Evolutionary conservation across 1,140 invertebrate genomes (phyloP).

Genomic region (Tetragnatha versicolor): DNA sequence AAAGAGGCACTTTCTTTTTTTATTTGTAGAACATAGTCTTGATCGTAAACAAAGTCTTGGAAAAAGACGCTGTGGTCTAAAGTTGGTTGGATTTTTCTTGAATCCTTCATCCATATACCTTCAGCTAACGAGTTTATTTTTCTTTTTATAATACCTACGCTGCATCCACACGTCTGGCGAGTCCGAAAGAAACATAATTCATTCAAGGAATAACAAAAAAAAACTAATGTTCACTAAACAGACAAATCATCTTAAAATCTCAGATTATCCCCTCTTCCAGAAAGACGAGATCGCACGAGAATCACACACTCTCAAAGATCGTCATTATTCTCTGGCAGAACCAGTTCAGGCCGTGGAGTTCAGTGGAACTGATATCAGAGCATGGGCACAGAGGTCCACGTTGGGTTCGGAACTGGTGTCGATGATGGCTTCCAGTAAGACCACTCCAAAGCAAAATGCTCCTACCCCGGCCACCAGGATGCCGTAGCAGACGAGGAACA

Average conservation of each 20-base stretch:
- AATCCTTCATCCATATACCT: too few species aligned
- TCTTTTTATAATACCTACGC: too few species aligned
- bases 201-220: too few species aligned
- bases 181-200: too few species aligned
- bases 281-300: not conserved
- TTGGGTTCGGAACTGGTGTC: not conserved
- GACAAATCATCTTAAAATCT: not conserved
- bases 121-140: too few species aligned
- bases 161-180: too few species aligned
- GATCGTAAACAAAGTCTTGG: too few species aligned
- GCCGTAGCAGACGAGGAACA: slow-evolving; percentile 1
- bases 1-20: too few species aligned
- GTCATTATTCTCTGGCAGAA: not conserved
- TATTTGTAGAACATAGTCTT: too few species aligned
- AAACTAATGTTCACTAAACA: not conserved
- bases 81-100: too few species aligned
- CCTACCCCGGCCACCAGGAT: slow-evolving; percentile 35
- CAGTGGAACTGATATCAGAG: not conserved
- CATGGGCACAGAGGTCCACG: not conserved
- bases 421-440: slow-evolving; percentile 45
- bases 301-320: not conserved
- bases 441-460: slow-evolving; percentile 44
- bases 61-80: too few species aligned
- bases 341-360: not conserved
- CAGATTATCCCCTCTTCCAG: not conserved